Evolutionary conservation across 1,140 invertebrate genomes (phyloP).

Genomic region (roundworm (Caenorhabditis elegans)): DNA sequence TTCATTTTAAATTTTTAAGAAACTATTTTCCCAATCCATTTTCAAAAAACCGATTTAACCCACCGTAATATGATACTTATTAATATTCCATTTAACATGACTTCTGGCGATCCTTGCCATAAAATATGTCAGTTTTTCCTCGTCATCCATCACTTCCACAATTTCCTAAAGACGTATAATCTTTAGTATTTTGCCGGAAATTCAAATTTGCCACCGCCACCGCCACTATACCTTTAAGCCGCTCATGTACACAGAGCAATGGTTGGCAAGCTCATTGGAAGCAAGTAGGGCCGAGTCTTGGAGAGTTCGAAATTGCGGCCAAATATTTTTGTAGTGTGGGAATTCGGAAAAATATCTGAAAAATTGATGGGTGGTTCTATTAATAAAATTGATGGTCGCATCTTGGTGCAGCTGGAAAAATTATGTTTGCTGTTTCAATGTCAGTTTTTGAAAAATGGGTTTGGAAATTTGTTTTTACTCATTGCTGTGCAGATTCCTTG

Average conservation of each 20-base stretch:
- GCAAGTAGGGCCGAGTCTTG: conserved; percentile 54
- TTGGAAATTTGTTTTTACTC: no score
- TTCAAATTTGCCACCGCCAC: background rate
- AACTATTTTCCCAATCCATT: background rate
- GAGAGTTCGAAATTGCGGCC: conserved; percentile 56
- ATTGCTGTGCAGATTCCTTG: no score
- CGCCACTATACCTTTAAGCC: conserved; percentile 50
- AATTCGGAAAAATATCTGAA: conserved; percentile 55
- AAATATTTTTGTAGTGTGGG: conserved; percentile 61
- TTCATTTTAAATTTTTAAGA: no score
- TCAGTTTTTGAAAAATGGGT: background rate
- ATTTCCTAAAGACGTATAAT: conserved; percentile 34
- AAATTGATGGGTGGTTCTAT: no score
- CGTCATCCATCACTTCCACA: conserved; percentile 54
- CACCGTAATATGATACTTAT: conserved; percentile 57
- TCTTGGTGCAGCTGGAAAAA: no score
- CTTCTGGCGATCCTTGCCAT: conserved; percentile 52
- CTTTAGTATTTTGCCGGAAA: background rate
- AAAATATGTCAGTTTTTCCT: conserved; percentile 38
- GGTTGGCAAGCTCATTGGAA: conserved; percentile 50
- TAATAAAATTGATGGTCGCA: no score
- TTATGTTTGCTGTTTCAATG: no score
- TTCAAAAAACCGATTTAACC: background rate
- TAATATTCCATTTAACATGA: conserved; percentile 54
- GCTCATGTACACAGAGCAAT: conserved; percentile 56